phyloP scores from a whole-genome alignment of 2,113 vertebrate genomes.

The Anguilla japonica region DNA sequence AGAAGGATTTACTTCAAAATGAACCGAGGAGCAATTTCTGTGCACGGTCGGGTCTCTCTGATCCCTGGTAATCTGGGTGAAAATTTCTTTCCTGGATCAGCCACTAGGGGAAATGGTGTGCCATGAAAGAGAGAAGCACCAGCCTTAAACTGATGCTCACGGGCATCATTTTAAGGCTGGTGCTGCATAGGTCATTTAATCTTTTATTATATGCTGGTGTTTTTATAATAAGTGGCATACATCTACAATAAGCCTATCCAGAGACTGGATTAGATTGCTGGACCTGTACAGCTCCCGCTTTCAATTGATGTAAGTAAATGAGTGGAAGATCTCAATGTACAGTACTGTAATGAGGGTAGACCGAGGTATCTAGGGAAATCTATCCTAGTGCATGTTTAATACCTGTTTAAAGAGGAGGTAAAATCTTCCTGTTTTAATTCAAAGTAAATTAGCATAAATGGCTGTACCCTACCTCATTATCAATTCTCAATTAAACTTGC shows the following conservation, averaged over 20 bases:
- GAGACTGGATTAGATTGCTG: neutral
- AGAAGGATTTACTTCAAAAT: neutral
- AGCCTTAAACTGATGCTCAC: too few species aligned
- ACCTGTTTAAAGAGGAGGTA: neutral
- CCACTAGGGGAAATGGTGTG: slow-evolving; percentile 55
- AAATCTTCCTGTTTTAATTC: neutral
- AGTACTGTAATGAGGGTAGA: neutral
- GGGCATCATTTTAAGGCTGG: neutral
- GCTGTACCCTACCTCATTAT: neutral
- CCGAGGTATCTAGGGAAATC: neutral
- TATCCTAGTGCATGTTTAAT: neutral
- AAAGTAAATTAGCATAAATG: neutral
- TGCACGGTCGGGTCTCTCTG: neutral
- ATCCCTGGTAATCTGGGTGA: too few species aligned
- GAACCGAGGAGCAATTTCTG: neutral
- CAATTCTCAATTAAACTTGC: neutral
- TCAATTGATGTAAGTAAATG: neutral
- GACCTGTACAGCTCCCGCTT: neutral
- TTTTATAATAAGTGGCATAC: neutral
- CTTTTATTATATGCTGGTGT: neutral
- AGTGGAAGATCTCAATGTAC: neutral
- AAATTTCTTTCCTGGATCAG: slow-evolving; percentile 15
- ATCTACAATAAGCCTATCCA: neutral
- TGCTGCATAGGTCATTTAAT: neutral
- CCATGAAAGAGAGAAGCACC: neutral